Evolutionary conservation across 2,113 vertebrate species (phyloP), one percentile per base, ranked within the genome.

Genomic region (Chitala chitala): DNA sequence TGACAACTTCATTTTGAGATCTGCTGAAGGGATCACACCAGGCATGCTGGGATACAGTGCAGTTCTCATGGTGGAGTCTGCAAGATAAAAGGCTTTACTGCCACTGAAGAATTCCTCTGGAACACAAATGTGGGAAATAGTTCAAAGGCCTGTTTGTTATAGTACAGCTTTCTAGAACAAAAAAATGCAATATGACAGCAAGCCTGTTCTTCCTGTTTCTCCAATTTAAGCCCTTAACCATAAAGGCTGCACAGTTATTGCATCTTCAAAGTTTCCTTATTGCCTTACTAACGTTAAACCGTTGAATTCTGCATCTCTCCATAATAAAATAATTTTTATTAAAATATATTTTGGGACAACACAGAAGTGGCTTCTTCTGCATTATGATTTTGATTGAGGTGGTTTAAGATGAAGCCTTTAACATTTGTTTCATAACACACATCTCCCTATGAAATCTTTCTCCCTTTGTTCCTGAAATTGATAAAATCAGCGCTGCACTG

Each of bases 51-150:
- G 64, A 46, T 22, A 29, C 64, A 46, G 64, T 26, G 13, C 12
- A 29, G 26, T 68, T 48, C 42, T 24, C 22, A 38, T 5, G 20
- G 13, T 17, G 22, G 9, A 26, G 64, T 5, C 26, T 8, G 46
- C 15, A 12, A 24, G 42, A 46, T 48, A 24, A 68, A 46, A 46
- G 64, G 24, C 22, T 66, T 66, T 46, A 10, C 40, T 44, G 12
- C 44, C 44, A 66, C 36, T 66, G 64, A 66, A 46, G 64, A 40
- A 66, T 46, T 46, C 40, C 64, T 10, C 15, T 44, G 64, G 22
- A 46, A 66, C n/a, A n/a, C n/a, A 31, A 46, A 33, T 15, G 9
- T n/a, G 5, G 8, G 38, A 20, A 66, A 9, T 17, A 29, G 5
- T 66, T n/a, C 15, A 44, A 33, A 66, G 63, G 24, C 44, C 44